Conservation (phyloP, 2,113 vertebrate species). For the Jacana jacana region DNA sequence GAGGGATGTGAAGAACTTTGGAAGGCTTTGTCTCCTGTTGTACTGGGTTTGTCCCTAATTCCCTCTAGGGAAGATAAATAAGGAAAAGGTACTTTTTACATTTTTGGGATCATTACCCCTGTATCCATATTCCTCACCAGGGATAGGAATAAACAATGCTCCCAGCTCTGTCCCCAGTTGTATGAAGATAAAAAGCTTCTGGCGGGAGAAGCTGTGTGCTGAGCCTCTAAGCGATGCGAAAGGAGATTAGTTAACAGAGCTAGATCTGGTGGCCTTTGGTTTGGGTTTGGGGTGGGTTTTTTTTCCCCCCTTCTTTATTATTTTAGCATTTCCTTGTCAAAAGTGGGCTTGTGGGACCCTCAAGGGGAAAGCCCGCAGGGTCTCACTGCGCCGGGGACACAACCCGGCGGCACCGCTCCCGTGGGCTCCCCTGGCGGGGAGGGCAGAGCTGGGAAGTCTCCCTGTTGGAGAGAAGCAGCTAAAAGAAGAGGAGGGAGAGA, state of each 20-base stretch:
- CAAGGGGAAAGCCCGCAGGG: neutral
- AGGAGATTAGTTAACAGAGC: neutral
- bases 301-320: neutral
- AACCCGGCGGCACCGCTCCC: neutral
- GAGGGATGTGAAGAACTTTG: neutral
- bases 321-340: conserved; percentile 1
- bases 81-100: neutral
- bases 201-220: too few species aligned
- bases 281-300: too few species aligned
- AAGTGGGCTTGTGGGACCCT: neutral
- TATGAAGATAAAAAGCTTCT: neutral
- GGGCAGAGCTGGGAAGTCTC: neutral
- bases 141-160: neutral
- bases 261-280: neutral
- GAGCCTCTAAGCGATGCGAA: neutral
- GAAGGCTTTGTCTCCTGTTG: neutral
- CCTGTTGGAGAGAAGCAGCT: neutral
- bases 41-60: accelerated
- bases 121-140: neutral
- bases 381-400: too few species aligned
- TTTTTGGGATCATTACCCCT: neutral
- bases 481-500: neutral
- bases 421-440: neutral
- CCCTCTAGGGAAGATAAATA: neutral
- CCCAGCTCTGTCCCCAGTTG: neutral